Base-by-base conservation (phyloP, 2,113 vertebrate species). In the Columba livia region DNA sequence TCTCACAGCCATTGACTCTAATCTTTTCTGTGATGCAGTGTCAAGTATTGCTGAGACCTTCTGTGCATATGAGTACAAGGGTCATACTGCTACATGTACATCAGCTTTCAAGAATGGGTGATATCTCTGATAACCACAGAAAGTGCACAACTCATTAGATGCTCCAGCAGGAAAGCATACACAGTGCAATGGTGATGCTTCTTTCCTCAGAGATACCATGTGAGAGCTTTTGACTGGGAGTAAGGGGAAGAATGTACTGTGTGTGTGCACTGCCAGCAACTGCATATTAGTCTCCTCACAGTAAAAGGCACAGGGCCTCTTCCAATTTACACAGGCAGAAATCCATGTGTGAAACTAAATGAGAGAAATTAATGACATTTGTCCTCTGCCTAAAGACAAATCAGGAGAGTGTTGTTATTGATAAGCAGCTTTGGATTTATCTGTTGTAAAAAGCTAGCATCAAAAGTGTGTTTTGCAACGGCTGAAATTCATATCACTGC, bases 61-160 rank as follows among this genome's bases (percentile, higher is more conserved):
- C 38, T 53, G 31, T n/a, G 34, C 8, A 0, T 54, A 42, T 0
- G 1, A 56, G 51, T 26, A 48, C 42, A 53, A 61, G 72, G 48
- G 32, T 88, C 67, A 84, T 44, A 62, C 5, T 17, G 14, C 25
- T 62, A 4, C 0, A 0, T 1, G 3, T 82, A 50, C 82, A 79
- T 88, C 70, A 88, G 66, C 44, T 82, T 85, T 82, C 47, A 47
- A 54, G 81, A 79, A 32, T 44, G 61, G 70, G 50, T 75, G 74
- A 69, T 31, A 84, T 44, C 26, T 87, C 74, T 89, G 54, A 50
- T 40, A 92, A 75, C 31, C 57, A 40, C 0, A 1, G 61, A 70
- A 93, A 75, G n/a, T 14, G 9, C 38, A 75, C 0, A 0, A 56
- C 42, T 91, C 87, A 65, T 79, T 89, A 82, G 70, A 66, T 1